phyloP scores from a whole-genome alignment of 1,140 invertebrate species.

The Physella acuta region DNA sequence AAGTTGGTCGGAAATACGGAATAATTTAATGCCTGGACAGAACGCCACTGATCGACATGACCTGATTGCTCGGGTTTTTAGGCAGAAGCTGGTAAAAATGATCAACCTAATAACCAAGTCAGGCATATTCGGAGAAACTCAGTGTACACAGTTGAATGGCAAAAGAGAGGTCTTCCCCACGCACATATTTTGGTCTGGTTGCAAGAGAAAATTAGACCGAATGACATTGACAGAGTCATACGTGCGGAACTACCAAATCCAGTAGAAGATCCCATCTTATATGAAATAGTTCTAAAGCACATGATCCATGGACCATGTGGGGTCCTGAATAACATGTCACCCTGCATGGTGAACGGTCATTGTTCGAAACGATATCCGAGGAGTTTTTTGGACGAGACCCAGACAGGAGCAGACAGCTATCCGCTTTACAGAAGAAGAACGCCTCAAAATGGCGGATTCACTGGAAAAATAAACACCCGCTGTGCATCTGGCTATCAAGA shows the following conservation, averaged over 20 bases:
- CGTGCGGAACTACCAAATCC: slow-evolving; percentile 2
- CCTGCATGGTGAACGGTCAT: slow-evolving; percentile 39
- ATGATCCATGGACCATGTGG: slow-evolving; percentile 45
- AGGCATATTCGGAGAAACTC: not conserved
- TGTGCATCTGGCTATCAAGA: slow-evolving; percentile 1
- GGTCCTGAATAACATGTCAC: slow-evolving; percentile 22
- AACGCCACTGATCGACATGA: slow-evolving; percentile 55
- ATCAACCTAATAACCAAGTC: not conserved
- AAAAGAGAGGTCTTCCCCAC: slow-evolving; percentile 63
- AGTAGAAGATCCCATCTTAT: slow-evolving; percentile 17
- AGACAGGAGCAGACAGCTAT: slow-evolving; percentile 54
- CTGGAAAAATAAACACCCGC: not conserved
- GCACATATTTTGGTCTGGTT: slow-evolving; percentile 61
- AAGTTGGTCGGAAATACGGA: too few species aligned
- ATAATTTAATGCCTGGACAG: too few species aligned
- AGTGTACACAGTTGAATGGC: slow-evolving; percentile 61
- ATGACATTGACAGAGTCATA: not conserved
- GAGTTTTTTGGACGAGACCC: not conserved
- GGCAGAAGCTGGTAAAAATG: slow-evolving; percentile 60
- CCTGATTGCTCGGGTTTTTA: slow-evolving; percentile 61
- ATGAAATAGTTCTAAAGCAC: slow-evolving; percentile 23
- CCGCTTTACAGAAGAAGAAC: slow-evolving; percentile 51
- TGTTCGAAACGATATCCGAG: not conserved
- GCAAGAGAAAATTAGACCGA: slow-evolving; percentile 34
- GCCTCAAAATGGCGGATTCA: slow-evolving; percentile 18